A percentile compares a stretch with the other conserved stretches of the same genome.
phyloP scores from a whole-genome alignment of 2,113 vertebrate genomes.

The Xiphophorus maculatus region DNA sequence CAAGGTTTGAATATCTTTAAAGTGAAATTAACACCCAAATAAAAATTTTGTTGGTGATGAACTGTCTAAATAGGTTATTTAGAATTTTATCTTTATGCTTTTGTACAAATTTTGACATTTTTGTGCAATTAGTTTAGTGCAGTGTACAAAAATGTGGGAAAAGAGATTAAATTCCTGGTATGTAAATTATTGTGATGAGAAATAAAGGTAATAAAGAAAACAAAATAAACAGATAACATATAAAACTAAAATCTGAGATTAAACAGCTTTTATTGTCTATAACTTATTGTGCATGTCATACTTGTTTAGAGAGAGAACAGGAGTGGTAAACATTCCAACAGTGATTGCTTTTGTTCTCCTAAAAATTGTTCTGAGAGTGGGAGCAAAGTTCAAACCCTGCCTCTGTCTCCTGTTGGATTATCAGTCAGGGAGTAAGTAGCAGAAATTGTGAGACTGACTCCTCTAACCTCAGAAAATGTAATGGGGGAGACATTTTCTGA shows the following conservation, averaged over 20 bases:
- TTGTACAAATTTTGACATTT: too few species aligned
- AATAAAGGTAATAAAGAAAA: neutral
- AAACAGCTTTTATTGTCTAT: neutral
- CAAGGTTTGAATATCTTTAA: too few species aligned
- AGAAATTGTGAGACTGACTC: neutral
- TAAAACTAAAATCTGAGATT: neutral
- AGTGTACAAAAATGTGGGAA: neutral
- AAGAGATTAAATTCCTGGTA: neutral
- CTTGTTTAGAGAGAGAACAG: neutral
- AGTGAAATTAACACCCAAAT: too few species aligned
- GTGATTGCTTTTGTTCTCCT: neutral
- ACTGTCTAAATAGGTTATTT: too few species aligned
- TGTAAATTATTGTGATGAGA: neutral
- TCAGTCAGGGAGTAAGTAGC: neutral
- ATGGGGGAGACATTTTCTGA: neutral
- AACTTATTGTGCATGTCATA: neutral
- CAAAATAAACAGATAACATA: neutral
- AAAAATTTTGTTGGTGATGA: too few species aligned
- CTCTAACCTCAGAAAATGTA: neutral
- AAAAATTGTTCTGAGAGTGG: neutral
- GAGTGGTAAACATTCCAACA: neutral
- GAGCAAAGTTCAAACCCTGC: neutral
- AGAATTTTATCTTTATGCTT: too few species aligned
- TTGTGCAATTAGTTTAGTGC: too few species aligned
- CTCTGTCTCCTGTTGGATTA: neutral